A percentile compares a stretch with the other conserved stretches of the same genome.
These are phyloP conservation scores for Ostrea denselamellosa DNA, from an alignment of 1,140 invertebrate species.

Conservation along the genomic window DNA sequence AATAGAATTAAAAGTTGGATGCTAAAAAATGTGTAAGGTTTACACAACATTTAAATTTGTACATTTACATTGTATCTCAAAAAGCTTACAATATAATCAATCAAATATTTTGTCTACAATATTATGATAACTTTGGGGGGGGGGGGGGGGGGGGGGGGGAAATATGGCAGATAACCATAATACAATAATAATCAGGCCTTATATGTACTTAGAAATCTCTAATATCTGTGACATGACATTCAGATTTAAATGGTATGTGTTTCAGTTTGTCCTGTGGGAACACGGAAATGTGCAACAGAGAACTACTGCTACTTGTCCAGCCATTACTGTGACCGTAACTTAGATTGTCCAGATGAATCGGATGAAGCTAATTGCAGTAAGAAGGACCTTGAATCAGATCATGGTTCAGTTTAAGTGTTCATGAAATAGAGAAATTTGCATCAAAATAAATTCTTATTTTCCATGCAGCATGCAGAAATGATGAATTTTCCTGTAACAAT, in stretches of 20 bases:
- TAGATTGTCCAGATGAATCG: slow-evolving; percentile 59
- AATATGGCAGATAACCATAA: no score
- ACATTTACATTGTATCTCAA: no score
- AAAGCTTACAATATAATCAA: no score
- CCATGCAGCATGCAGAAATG: slow-evolving; percentile 60
- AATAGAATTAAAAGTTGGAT: no score
- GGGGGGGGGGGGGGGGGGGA: no score
- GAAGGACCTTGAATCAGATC: neutral
- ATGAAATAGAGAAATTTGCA: neutral
- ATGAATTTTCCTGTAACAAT: slow-evolving; percentile 68
- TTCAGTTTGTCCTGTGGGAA: slow-evolving; percentile 55
- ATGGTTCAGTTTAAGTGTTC: neutral
- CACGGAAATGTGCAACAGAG: slow-evolving; percentile 57
- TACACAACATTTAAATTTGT: no score
- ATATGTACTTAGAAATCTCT: no score
- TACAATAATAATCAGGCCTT: no score
- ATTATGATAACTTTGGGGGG: no score
- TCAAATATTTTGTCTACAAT: no score
- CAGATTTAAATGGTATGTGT: neutral
- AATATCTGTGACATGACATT: no score
- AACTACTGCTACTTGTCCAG: slow-evolving; percentile 58
- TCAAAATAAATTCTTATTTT: slow-evolving; percentile 3
- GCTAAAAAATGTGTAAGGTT: no score
- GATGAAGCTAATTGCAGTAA: slow-evolving; percentile 67
- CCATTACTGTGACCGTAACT: slow-evolving; percentile 59